phyloP scores from a whole-genome alignment of 2,113 vertebrate species.

The Okapia johnstoni region DNA sequence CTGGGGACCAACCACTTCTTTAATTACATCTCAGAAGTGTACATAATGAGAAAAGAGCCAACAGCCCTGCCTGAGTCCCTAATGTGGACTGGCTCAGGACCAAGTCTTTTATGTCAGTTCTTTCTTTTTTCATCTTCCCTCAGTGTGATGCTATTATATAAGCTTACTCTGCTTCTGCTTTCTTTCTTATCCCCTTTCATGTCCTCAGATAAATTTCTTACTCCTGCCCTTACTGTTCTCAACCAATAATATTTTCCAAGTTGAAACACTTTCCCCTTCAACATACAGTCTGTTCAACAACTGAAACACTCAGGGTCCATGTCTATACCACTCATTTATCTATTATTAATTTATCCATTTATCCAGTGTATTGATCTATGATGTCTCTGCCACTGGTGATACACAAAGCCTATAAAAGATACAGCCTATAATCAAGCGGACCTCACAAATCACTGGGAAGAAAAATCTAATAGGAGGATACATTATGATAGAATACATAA shows the following conservation, averaged over 20 bases:
- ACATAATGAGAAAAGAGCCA: background rate
- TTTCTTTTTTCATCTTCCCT: constrained; percentile 13
- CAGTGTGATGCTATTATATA: background rate
- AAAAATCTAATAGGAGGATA: background rate
- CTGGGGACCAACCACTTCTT: background rate
- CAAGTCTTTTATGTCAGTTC: background rate
- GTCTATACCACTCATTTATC: background rate
- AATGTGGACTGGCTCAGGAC: background rate
- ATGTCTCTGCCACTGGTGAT: background rate
- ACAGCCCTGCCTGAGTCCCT: background rate
- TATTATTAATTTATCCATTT: background rate
- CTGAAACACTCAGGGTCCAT: background rate
- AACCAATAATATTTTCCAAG: background rate
- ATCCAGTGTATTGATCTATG: background rate
- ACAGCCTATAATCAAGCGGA: background rate
- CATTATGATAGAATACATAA: background rate
- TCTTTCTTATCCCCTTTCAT: constrained; percentile 33
- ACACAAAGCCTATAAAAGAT: background rate
- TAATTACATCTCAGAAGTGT: background rate
- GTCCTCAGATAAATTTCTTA: background rate
- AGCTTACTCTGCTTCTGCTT: background rate
- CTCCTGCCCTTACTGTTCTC: background rate
- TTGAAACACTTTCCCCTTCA: background rate
- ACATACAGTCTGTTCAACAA: background rate
- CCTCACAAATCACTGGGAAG: background rate